Conservation (phyloP, 1,140 invertebrate genomes). For the Conus ventricosus region DNA sequence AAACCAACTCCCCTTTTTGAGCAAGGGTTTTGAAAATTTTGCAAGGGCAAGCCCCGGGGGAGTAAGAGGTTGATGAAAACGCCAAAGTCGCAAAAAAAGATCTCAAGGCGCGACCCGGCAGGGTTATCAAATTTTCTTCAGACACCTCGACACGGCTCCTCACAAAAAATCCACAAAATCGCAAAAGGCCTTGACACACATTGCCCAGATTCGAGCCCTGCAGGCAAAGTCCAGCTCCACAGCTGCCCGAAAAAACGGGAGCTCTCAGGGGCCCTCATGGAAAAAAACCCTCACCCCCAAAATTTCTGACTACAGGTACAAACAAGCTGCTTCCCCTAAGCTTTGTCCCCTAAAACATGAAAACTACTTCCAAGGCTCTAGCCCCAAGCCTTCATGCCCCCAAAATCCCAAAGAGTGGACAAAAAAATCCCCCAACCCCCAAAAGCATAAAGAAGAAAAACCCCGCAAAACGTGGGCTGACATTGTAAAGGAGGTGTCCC, state of each 20-base stretch:
- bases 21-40: constrained; percentile 42
- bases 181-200: constrained; percentile 31
- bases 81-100: constrained; percentile 44
- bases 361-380: not conserved
- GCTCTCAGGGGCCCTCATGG: constrained; percentile 66
- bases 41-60: constrained; percentile 36
- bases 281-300: constrained; percentile 60
- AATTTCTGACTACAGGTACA: constrained; percentile 29
- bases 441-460: constrained; percentile 31
- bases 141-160: constrained; percentile 38
- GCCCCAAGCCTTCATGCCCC: not conserved
- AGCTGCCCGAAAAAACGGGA: constrained; percentile 62
- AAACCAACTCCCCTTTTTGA: not conserved
- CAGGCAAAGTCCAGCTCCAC: constrained; percentile 52
- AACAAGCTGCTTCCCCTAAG: not conserved
- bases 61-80: constrained; percentile 47
- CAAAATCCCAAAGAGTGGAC: not conserved
- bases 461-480: constrained; percentile 62
- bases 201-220: constrained; percentile 43
- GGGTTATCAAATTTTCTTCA: constrained; percentile 42
- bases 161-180: constrained; percentile 22
- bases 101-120: constrained; percentile 27
- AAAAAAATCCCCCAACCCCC: constrained; percentile 23
- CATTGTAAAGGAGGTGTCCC: constrained; percentile 59
- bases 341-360: not conserved